phyloP scores from a whole-genome alignment of 2,797 vertebrate species.

The Rhyacichthys aspro region DNA sequence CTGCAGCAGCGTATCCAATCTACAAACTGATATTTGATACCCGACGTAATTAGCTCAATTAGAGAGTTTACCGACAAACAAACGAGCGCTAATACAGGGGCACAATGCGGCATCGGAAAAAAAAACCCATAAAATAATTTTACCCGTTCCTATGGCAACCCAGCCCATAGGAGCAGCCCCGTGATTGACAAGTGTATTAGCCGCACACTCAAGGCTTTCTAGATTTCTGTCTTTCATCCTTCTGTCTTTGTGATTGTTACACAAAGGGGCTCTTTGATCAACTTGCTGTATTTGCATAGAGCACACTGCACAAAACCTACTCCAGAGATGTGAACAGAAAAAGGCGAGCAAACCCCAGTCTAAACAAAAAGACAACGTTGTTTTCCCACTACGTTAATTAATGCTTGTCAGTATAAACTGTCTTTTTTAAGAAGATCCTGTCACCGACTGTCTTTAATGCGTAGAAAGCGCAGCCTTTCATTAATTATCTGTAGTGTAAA shows the following conservation, averaged over 20 bases:
- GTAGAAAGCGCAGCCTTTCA: not conserved
- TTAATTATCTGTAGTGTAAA: not conserved
- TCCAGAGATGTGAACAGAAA: not conserved
- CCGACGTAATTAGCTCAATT: conserved; percentile 28
- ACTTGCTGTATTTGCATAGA: conserved; percentile 11
- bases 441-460: not conserved
- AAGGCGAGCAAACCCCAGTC: conserved; percentile 2
- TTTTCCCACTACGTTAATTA: conserved; percentile 18
- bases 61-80: conserved; percentile 31
- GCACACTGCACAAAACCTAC: not conserved
- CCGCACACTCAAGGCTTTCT: not conserved
- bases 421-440: conserved; percentile 6
- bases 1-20: conserved; percentile 4
- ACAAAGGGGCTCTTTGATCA: conserved; percentile 17
- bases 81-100: conserved; percentile 12
- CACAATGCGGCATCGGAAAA: conserved; percentile 5
- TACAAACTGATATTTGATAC: conserved; percentile 18
- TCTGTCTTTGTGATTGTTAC: not conserved
- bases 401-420: conserved; percentile 4
- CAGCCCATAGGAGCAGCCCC: not conserved
- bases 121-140: conserved; percentile 4
- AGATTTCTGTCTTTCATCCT: conserved; percentile 21
- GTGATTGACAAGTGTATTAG: conserved; percentile 32
- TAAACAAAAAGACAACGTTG: not conserved
- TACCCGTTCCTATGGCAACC: conserved; percentile 36